A percentile compares a stretch with the other conserved stretches of the same genome.
phyloP scores from a whole-genome alignment of 2,888 invertebrate genomes.

The Graphium colonna region DNA sequence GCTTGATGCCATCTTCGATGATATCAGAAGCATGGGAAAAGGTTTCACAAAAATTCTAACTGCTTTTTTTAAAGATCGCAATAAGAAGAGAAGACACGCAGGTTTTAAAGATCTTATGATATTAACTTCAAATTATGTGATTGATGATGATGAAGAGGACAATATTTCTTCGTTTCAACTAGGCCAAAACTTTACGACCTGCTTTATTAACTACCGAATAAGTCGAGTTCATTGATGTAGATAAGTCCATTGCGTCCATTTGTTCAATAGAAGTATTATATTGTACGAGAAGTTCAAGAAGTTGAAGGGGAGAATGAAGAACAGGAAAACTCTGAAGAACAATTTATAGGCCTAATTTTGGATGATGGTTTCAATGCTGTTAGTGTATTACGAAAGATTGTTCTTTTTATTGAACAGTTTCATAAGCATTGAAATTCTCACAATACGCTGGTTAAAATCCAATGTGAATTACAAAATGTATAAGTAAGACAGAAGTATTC shows the following conservation, averaged over 20 bases:
- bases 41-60: neutral
- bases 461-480: slow-evolving; percentile 22
- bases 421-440: slow-evolving; percentile 15
- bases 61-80: neutral
- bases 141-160: slow-evolving; percentile 9
- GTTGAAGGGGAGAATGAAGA: too few relatives aligned
- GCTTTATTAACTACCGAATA: slow-evolving; percentile 25
- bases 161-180: slow-evolving; percentile 3
- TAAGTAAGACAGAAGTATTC: slow-evolving; percentile 14
- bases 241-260: slow-evolving; percentile 25
- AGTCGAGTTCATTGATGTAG: slow-evolving; percentile 28
- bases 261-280: slow-evolving; percentile 16
- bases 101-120: neutral
- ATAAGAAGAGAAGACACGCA: neutral
- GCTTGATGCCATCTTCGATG: slow-evolving; percentile 34
- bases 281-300: slow-evolving; percentile 8
- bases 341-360: slow-evolving; percentile 28
- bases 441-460: slow-evolving; percentile 18
- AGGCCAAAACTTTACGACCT: neutral
- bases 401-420: slow-evolving; percentile 25
- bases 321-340: slow-evolving; percentile 18
- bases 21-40: slow-evolving; percentile 19
- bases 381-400: slow-evolving; percentile 30
- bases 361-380: slow-evolving; percentile 29
- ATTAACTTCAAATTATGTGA: slow-evolving; percentile 5